Percentiles rank a stretch among this genome's conserved stretches.
phyloP scores from a whole-genome alignment of 30 jellyfish, hydroid and myxozoan species.

The Calvadosia cruxmelitensis region DNA sequence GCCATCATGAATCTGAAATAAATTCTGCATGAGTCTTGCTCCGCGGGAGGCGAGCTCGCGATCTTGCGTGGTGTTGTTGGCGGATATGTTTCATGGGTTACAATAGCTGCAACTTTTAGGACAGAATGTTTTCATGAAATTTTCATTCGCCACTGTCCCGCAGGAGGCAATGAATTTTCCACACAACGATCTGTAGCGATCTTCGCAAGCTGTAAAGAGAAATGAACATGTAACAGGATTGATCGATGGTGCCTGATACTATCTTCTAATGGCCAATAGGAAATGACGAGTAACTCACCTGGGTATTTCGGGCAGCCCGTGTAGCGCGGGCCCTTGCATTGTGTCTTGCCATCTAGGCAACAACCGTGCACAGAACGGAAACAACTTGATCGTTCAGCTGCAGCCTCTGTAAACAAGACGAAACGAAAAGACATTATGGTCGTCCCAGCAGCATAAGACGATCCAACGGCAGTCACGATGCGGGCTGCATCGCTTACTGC shows the following conservation, averaged over 20 bases:
- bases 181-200: constrained; percentile 25
- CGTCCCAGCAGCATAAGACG: neutral
- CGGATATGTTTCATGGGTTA: too few relatives aligned
- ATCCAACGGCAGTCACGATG: neutral
- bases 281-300: neutral
- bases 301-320: constrained; percentile 28
- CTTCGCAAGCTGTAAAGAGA: constrained; percentile 33
- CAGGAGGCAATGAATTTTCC: constrained; percentile 25
- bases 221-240: neutral
- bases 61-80: too few relatives aligned
- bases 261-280: neutral
- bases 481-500: constrained; percentile 22
- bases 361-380: constrained; percentile 44
- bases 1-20: neutral
- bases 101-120: constrained; percentile 27
- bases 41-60: too few relatives aligned
- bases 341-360: constrained; percentile 43
- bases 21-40: neutral
- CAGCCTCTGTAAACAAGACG: constrained; percentile 22
- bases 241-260: neutral
- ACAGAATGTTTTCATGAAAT: constrained; percentile 19
- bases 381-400: constrained; percentile 27
- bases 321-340: constrained; percentile 38
- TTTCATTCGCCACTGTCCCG: constrained; percentile 8
- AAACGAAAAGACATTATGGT: neutral